Percentiles rank a stretch among this genome's conserved stretches.
Conservation (phyloP, 2,797 vertebrate species). For the Loris lydekkerianus region DNA sequence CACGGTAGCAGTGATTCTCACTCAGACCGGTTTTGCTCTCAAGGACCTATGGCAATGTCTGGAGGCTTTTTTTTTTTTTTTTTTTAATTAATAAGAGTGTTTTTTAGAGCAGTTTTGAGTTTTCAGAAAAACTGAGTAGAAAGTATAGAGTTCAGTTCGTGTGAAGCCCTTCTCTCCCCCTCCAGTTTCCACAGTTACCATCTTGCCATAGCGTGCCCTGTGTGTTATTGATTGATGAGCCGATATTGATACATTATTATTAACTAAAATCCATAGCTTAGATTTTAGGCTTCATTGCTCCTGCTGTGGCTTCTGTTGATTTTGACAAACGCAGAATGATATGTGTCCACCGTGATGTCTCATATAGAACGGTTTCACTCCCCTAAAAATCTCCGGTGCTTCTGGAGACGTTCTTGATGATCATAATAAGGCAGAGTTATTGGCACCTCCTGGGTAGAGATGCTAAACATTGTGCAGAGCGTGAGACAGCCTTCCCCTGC, state of each 20-base stretch:
- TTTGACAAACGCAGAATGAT: not conserved
- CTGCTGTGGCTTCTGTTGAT: not conserved
- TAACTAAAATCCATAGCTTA: not conserved
- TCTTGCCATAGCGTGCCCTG: not conserved
- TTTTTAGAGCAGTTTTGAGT: not conserved
- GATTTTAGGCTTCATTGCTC: not conserved
- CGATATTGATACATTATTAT: not conserved
- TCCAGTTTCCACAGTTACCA: not conserved
- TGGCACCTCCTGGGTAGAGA: not conserved
- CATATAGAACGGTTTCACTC: not conserved
- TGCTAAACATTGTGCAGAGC: not conserved
- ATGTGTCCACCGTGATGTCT: not conserved
- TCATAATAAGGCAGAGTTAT: not conserved
- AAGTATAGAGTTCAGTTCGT: not conserved
- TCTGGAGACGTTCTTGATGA: not conserved
- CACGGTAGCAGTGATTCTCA: not conserved
- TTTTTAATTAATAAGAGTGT: not conserved
- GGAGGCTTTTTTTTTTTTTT: not conserved
- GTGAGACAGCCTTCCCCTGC: not conserved
- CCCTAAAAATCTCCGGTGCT: not conserved
- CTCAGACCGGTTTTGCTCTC: not conserved
- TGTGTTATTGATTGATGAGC: not conserved
- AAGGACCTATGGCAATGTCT: not conserved
- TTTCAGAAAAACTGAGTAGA: slow-evolving; percentile 49
- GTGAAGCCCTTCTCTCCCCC: no score